Base-by-base conservation (phyloP, 2,888 invertebrate species). In the Dexiosoma caninum region DNA sequence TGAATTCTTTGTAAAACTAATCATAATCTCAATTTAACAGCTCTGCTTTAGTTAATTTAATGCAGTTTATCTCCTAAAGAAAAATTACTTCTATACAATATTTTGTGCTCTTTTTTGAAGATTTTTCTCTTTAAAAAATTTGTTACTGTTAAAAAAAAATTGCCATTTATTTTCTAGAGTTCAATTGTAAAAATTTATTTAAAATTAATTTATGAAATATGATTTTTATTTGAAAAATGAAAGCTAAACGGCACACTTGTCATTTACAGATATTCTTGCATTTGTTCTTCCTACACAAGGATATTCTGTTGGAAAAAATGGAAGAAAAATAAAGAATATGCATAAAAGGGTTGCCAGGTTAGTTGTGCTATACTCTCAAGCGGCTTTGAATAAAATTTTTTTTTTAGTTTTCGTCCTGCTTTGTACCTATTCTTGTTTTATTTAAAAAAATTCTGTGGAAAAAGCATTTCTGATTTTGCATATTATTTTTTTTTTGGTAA, bases 171-270 rank as follows among this genome's bases (percentile, higher is more conserved):
- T 66, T 75, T 12, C 57, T 10, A 2, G 44, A 67, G 30, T 67
- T 59, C 66, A 59, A 75, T 75, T 57, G 55, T 64, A 40, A 51
- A 71, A 71, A 64, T 78, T 57, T 78, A 57, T 71, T 46, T 51
- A 16, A 57, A 51, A 59, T 51, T 51, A 78, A 78, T 78, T 78
- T 78, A 71, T 78, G 49, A 78, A 59, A 64, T 77, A 81, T 81
- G 72, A 74, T 74, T 81, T 75, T 81, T 81, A 64, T 81, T 49
- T 64, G 69, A 72, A 77, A 77, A 71, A 81, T 64, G 64, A 74
- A 69, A 77, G 72, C 77, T 74, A 74, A 81, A 77, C 64, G 51
- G 77, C 64, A 59, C 72, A 74, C 30, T 72, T 81, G 81, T 81
- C 81, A 66, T 77, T 72, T 69, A 14, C 81, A 81, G 81, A 81